Evolutionary conservation across 2,888 invertebrate genomes (phyloP), one percentile per base, ranked within the genome.

Genomic region (Syrista parreyssii): DNA sequence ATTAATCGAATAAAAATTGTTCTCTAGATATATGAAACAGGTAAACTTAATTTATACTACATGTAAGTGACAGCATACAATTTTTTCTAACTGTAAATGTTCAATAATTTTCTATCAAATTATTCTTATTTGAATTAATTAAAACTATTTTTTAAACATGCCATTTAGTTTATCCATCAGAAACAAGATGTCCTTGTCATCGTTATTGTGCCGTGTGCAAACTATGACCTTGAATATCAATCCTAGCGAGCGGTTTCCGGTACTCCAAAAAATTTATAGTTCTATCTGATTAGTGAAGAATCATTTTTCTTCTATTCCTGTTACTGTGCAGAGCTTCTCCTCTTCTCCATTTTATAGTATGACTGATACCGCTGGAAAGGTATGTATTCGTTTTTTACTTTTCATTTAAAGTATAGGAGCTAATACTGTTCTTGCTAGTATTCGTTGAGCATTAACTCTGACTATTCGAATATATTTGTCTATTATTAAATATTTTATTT

Each of bases 291-390:
- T 23, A 55, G 55, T 23, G 55, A 23, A 0, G 9, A 55, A 23
- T 23, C 23, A 55, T 55, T 55, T 55, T 55, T 55, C 55, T 23
- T 55, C 23, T 3, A 9, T 23, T 55, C 55, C 9, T 55, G 55
- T 55, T 55, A 55, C 55, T 55, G 55, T 55, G 55, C 23, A 9
- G 15, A 55, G 9, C 9, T 55, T 40, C 9, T 55, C 55, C 23
- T 23, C 40, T 23, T 55, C 36, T 36, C 36, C 23, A 55, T 23
- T 55, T 23, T 55, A 55, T 2, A 55, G 9, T 55, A 90, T 90
- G 90, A 81, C 86, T 30, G 79, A 82, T 71, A 89, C 86, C 4
- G 83, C 71, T 74, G 89, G 89, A 81, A 88, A 90, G 83, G 90
- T 89, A 87, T 30, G 79, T 79, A 78, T 74, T 11, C 3, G 68